Evolutionary conservation across 2,113 vertebrate genomes (phyloP).

Genomic region (Microcebus jonahi): DNA sequence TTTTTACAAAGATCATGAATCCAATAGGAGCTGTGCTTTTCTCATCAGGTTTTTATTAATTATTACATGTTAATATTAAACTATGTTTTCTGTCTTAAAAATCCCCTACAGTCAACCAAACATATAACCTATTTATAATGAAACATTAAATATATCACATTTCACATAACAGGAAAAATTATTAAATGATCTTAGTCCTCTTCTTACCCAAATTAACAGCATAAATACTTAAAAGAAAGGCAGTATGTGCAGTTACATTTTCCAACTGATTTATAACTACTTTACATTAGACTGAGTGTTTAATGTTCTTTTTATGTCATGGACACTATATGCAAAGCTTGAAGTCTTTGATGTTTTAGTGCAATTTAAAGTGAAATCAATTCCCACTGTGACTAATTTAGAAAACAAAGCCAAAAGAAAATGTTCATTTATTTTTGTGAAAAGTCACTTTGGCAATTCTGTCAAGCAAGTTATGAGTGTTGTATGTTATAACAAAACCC

Average conservation of each 20-base stretch:
- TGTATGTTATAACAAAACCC: conserved; percentile 57
- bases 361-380: conserved; percentile 70
- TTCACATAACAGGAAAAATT: not conserved
- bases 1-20: not conserved
- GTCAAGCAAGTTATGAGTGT: conserved; percentile 57
- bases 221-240: not conserved
- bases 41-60: not conserved
- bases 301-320: conserved; percentile 27
- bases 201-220: not conserved
- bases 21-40: not conserved
- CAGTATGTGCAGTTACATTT: not conserved
- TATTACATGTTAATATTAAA: not conserved
- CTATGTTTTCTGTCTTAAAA: conserved; percentile 13
- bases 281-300: not conserved
- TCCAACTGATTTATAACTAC: not conserved
- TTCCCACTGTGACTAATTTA: conserved; percentile 79
- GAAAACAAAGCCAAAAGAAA: conserved; percentile 72
- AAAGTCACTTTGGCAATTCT: conserved; percentile 73
- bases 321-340: conserved; percentile 30
- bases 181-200: not conserved
- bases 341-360: conserved; percentile 72
- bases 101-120: not conserved
- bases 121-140: not conserved
- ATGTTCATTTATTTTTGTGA: conserved; percentile 8
- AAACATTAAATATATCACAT: not conserved